phyloP scores from a whole-genome alignment of 2,797 vertebrate species.

The Poecilia picta region DNA sequence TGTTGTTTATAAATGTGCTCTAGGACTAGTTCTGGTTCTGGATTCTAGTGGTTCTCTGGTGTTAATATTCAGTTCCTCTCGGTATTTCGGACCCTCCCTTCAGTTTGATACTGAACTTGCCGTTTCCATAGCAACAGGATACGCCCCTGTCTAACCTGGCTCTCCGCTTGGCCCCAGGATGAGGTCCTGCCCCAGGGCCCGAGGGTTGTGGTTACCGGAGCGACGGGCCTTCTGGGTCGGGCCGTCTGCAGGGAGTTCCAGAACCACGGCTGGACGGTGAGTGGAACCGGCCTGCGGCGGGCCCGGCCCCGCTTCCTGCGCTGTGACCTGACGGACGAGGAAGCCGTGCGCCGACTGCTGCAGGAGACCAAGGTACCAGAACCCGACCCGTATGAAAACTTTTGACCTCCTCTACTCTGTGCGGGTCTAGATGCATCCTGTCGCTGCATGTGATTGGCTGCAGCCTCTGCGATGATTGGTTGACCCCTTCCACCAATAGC shows the following conservation, averaged over 20 bases:
- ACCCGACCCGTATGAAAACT: too few relatives aligned
- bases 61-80: too few relatives aligned
- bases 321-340: constrained; percentile 89
- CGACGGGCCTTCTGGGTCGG: constrained; percentile 92
- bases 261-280: constrained; percentile 84
- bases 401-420: too few relatives aligned
- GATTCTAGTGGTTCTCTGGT: too few relatives aligned
- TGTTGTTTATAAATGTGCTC: too few relatives aligned
- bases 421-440: too few relatives aligned
- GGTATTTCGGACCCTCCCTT: too few relatives aligned
- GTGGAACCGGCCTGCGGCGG: constrained; percentile 88
- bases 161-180: constrained; percentile 75
- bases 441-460: too few relatives aligned
- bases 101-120: too few relatives aligned
- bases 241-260: constrained; percentile 91
- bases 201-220: constrained; percentile 89
- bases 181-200: constrained; percentile 69
- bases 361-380: constrained; percentile 86
- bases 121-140: neutral
- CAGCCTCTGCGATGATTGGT: too few relatives aligned
- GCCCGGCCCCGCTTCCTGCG: constrained; percentile 88
- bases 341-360: constrained; percentile 85
- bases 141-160: neutral
- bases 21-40: too few relatives aligned
- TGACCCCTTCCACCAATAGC: too few relatives aligned